Base-by-base conservation (phyloP, 2,113 vertebrate species). In the Taxidea taxus region DNA sequence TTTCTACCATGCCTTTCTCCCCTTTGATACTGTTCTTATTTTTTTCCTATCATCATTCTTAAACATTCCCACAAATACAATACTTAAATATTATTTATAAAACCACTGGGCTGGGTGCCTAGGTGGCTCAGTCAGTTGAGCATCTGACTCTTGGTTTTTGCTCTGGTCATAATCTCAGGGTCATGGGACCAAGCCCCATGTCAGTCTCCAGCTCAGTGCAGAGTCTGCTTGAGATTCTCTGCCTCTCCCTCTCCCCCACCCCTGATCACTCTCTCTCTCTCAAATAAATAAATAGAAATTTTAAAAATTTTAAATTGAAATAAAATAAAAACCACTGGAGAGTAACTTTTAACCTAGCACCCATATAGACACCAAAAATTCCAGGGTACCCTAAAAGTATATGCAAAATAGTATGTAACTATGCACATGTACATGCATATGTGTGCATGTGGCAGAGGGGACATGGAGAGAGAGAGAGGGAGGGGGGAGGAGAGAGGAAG, bases 41-140 rank as follows among this genome's bases (percentile, higher is more conserved):
- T 78, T 25, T 47, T 90, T 56, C 23, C 60, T 68, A 47, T 18
- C 20, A 51, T 72, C 34, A 92, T 62, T 94, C 47, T 83, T 94
- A 92, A 49, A 44, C 8, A 72, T 3, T 75, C 4, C 20, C 56
- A 64, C 27, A 54, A 29, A 75, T 54, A 74, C 78, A 47, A 82
- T 13, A 92, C 29, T 80, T 6, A 51, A 70, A 74, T 42, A 44
- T n/a, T 74, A 91, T n/a, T 20, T 51, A 60, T 21, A 81, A 94
- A 94, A 83, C 31, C 31, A 66, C 62, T 34, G 14, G 62, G 62
- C 31, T 16, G 14, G 62, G 62, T 15, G 29, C 6, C 62, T 66
- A 15, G 14, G 62, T 66, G 31, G 62, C 31, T 66, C 62, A 66
- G 62, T 66, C 62, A 66, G 14, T 66, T 66, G 34, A 66, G 62